Percentiles rank a stretch among this genome's conserved stretches.
phyloP scores from a whole-genome alignment of 2,797 vertebrate species.

The Coregonus suidteri region DNA sequence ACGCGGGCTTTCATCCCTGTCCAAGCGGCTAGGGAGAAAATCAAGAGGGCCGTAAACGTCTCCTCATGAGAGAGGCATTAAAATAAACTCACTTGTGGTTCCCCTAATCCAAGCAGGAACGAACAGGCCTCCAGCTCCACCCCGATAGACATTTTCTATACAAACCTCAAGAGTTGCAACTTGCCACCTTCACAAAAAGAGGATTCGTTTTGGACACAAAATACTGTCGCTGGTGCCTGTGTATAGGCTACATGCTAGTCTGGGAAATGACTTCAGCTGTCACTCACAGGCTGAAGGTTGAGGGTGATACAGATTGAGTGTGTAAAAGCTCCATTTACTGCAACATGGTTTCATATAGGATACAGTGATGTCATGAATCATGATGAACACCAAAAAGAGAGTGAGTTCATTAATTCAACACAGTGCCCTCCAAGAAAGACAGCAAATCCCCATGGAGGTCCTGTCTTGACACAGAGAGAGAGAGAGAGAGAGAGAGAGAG shows the following conservation, averaged over 20 bases:
- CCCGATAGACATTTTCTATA: background rate
- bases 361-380: background rate
- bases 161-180: background rate
- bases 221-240: background rate
- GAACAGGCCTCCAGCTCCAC: constrained; percentile 10
- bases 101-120: constrained; percentile 38
- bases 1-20: constrained; percentile 65
- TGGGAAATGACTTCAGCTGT: background rate
- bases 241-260: background rate
- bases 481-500: constrained; percentile 5
- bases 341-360: background rate
- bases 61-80: constrained; percentile 64
- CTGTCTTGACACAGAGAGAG: background rate
- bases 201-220: background rate
- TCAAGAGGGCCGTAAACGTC: constrained; percentile 63
- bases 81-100: constrained; percentile 51
- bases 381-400: background rate
- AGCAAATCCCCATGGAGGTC: background rate
- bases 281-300: background rate
- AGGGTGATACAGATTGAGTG: background rate
- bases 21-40: constrained; percentile 64
- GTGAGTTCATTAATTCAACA: background rate
- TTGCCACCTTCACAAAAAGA: constrained; percentile 13
- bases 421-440: background rate
- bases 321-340: background rate